Conservation (phyloP, 2,797 vertebrate species). For the Crocodylus rhombifer region DNA sequence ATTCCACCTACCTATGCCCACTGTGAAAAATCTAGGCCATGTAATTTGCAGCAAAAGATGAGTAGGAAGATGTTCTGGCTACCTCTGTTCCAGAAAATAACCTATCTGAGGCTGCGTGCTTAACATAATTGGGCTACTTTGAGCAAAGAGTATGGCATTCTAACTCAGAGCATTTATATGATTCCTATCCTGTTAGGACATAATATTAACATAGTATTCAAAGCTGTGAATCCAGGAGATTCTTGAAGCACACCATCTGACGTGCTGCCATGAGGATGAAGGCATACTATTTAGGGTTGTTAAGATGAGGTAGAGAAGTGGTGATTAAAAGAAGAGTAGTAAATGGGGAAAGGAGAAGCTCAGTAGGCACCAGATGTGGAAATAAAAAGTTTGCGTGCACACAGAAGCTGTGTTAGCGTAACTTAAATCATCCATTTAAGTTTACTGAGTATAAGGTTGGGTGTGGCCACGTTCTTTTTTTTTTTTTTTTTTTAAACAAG, state of each 20-base stretch:
- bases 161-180: not conserved
- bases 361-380: not conserved
- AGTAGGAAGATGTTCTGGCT: not conserved
- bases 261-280: not conserved
- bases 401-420: not conserved
- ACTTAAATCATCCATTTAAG: no score
- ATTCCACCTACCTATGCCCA: no score
- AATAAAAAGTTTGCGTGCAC: not conserved
- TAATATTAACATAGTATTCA: accelerated
- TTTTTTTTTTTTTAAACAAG: no score
- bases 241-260: accelerated
- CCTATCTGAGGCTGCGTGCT: not conserved
- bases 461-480: no score
- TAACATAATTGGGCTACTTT: not conserved
- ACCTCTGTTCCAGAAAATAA: not conserved
- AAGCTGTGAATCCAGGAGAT: not conserved
- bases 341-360: not conserved
- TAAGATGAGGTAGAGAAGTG: not conserved
- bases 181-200: accelerated
- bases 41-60: not conserved
- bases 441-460: no score
- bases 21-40: not conserved
- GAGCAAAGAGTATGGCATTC: no score
- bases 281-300: not conserved
- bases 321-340: not conserved